These are phyloP conservation scores for Alcis repandata DNA, from an alignment of 2,888 invertebrate genomes.

Conservation along the genomic window DNA sequence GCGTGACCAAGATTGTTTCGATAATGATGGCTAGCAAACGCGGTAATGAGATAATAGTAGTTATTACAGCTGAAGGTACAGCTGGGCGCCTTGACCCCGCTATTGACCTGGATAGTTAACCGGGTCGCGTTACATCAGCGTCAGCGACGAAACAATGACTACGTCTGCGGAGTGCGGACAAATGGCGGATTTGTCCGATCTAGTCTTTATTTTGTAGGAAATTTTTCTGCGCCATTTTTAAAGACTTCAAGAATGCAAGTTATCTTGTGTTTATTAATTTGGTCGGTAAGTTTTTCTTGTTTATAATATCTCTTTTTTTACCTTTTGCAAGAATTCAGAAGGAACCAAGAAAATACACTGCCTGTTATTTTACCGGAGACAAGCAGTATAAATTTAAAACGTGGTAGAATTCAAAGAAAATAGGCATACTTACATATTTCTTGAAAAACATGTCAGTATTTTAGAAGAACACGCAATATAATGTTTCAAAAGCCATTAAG, in stretches of 20 bases:
- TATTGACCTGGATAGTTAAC: constrained; percentile 64
- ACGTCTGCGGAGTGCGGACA: constrained; percentile 1
- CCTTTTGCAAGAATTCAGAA: neutral
- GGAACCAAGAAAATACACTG: too few relatives aligned
- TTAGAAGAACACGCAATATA: constrained; percentile 15
- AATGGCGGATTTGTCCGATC: neutral
- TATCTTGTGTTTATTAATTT: too few relatives aligned
- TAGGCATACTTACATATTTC: neutral
- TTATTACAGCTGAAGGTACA: constrained; percentile 47
- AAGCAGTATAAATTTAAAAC: neutral
- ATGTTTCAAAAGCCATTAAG: constrained; percentile 19
- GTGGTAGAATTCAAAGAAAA: neutral
- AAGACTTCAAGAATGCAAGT: too few relatives aligned
- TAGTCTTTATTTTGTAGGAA: too few relatives aligned
- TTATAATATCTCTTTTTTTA: neutral
- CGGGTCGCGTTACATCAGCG: constrained; percentile 62
- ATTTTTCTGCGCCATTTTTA: too few relatives aligned
- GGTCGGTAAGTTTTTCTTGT: neutral
- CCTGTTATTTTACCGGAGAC: neutral
- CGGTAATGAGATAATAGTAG: constrained; percentile 40
- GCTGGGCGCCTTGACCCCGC: constrained; percentile 65
- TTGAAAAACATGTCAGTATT: constrained; percentile 5
- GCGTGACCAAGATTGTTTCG: neutral
- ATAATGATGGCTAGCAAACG: neutral
- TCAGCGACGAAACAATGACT: constrained; percentile 14